These are phyloP conservation scores for Mayetiola destructor DNA, from an alignment of 2,888 invertebrate genomes.

Conservation along the genomic window DNA sequence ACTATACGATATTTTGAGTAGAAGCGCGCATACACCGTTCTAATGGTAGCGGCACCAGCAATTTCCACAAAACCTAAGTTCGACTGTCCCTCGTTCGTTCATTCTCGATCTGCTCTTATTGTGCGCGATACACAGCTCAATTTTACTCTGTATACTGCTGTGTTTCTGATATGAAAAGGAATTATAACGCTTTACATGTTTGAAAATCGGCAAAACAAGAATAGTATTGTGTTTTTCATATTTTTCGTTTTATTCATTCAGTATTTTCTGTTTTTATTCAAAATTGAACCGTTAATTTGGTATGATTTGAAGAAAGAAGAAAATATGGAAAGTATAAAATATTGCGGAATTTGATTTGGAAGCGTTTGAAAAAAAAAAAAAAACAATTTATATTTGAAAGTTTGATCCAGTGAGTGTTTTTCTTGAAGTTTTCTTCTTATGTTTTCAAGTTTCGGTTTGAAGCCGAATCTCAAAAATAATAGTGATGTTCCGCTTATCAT, in stretches of 20 bases:
- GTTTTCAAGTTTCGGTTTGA: no score
- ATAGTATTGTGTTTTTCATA: neutral
- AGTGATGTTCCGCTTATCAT: no score
- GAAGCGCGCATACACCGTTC: slow-evolving; percentile 6
- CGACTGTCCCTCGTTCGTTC: slow-evolving; percentile 12
- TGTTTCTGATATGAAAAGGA: neutral
- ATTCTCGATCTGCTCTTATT: slow-evolving; percentile 12
- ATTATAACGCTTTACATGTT: slow-evolving; percentile 3
- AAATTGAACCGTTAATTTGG: neutral
- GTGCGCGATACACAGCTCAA: slow-evolving; percentile 3
- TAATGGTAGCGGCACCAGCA: neutral
- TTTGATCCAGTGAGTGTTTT: no score
- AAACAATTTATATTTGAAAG: no score
- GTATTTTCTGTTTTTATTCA: neutral
- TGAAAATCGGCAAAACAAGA: neutral
- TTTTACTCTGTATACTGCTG: neutral
- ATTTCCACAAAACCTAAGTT: neutral
- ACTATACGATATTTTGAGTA: neutral
- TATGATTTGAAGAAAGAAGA: no score
- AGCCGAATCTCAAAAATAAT: no score
- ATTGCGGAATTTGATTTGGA: neutral
- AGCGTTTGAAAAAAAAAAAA: neutral
- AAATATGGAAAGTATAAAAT: neutral
- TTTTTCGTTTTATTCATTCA: neutral
- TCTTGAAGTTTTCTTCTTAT: no score